Evolutionary conservation across 2,797 vertebrate genomes (phyloP), one percentile per base, ranked within the genome.

Genomic region (Etheostoma perlongum): DNA sequence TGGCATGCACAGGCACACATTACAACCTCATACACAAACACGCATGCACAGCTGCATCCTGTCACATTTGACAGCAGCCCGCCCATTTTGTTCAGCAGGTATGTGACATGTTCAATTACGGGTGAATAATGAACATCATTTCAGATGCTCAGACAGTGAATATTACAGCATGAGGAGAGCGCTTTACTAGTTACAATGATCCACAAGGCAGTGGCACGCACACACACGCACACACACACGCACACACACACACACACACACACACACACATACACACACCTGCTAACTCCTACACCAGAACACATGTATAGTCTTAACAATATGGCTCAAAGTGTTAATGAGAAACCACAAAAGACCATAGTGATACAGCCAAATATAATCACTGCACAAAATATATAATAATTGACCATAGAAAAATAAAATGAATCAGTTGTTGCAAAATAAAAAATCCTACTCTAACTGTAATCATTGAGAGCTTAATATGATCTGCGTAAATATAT

Each of bases 71-170:
- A 76, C 74, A 78, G 72, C 69, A 44, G 59, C 63, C 76, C 67
- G 53, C 46, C 74, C 33, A 27, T 27, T 77, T 49, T 68, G 74
- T 57, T 74, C 78, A 73, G 79, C 84, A 84, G 80, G 75, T 89
- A 76, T 81, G 72, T 73, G 81, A 74, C 86, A 84, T 80, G 85
- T 89, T 88, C 86, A 88, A 90, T 89, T 83, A 89, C 0, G 62
- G 70, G 36, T 74, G 62, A 48, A 65, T 88, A 91, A 91, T 78
- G 85, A 88, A 68, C 78, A 79, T 79, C 23, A 44, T 71, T 78
- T 85, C 54, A 73, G 76, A 60, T 21, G 70, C 69, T 74, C 67
- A 81, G 25, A 79, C 47, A 64, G 15, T n/a, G 57, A 51, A 30
- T 46, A 54, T 59, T 67, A 67, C 51, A 78, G 72, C 55, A 63